These are phyloP conservation scores for Stenoptilia bipunctidactyla DNA, from an alignment of 2,888 invertebrate genomes.

Conservation along the genomic window DNA sequence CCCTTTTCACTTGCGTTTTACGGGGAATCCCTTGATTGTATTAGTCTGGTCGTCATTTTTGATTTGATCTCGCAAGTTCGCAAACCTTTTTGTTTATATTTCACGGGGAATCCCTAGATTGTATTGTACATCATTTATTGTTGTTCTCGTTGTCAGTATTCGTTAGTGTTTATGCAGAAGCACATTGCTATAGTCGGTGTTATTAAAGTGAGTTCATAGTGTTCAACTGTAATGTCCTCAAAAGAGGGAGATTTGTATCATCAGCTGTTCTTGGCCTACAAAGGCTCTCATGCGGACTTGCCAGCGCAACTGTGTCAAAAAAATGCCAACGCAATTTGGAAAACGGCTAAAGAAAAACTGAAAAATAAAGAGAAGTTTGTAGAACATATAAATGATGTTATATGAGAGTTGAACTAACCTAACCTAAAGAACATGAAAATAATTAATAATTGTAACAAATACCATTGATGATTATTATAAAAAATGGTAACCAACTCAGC, in stretches of 20 bases:
- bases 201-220: slow-evolving; percentile 4
- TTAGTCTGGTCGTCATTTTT: no score
- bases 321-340: slow-evolving; percentile 10
- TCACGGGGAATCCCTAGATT: no score
- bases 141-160: background rate
- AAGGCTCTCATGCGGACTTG: slow-evolving; percentile 10
- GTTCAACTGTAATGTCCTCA: slow-evolving; percentile 10
- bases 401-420: no score
- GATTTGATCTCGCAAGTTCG: no score
- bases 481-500: no score
- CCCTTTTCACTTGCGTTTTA: no score
- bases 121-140: background rate
- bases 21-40: no score
- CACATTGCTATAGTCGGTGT: background rate
- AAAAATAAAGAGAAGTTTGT: slow-evolving; percentile 5
- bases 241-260: slow-evolving; percentile 9
- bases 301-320: slow-evolving; percentile 9
- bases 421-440: no score
- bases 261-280: slow-evolving; percentile 11
- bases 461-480: no score
- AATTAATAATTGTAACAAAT: no score
- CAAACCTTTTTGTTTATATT: no score
- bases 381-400: no score
- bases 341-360: slow-evolving; percentile 12
- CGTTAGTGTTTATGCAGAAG: background rate